Conservation (phyloP, 53 echinoderm and acorn worm species). For the Stichopus horrens region DNA sequence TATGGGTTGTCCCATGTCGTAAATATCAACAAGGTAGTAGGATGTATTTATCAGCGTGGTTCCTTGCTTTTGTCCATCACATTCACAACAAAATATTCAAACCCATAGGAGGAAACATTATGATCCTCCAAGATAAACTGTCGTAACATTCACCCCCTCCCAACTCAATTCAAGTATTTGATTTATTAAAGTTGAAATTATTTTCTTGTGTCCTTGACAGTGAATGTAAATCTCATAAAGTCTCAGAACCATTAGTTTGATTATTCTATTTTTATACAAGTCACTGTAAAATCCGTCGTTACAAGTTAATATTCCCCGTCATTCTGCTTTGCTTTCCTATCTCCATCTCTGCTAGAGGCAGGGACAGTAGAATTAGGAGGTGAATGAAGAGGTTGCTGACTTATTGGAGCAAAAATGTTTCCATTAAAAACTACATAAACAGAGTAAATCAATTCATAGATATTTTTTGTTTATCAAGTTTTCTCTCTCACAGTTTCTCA, state of each 20-base stretch:
- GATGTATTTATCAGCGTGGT: too few species aligned
- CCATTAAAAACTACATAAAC: conserved; percentile 3
- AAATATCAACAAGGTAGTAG: too few species aligned
- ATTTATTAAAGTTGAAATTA: background rate
- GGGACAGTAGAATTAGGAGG: background rate
- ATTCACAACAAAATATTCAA: too few species aligned
- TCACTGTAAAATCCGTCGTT: background rate
- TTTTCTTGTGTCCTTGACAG: background rate
- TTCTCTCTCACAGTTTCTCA: too few species aligned
- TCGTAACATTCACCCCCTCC: background rate
- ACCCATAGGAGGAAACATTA: too few species aligned
- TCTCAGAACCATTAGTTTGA: background rate
- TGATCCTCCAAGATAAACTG: background rate
- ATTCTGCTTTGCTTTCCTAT: background rate
- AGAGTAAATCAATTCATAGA: background rate
- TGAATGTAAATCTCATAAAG: conserved; percentile 2
- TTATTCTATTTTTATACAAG: conserved; percentile 10
- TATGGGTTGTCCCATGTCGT: too few species aligned
- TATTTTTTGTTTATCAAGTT: too few species aligned
- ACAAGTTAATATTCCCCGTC: background rate
- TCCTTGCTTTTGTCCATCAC: too few species aligned
- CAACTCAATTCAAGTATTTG: background rate
- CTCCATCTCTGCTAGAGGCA: background rate
- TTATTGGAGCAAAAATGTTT: background rate
- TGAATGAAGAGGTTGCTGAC: background rate